Evolutionary conservation across 2,888 invertebrate genomes (phyloP).

Genomic region (Nudaria mundana): DNA sequence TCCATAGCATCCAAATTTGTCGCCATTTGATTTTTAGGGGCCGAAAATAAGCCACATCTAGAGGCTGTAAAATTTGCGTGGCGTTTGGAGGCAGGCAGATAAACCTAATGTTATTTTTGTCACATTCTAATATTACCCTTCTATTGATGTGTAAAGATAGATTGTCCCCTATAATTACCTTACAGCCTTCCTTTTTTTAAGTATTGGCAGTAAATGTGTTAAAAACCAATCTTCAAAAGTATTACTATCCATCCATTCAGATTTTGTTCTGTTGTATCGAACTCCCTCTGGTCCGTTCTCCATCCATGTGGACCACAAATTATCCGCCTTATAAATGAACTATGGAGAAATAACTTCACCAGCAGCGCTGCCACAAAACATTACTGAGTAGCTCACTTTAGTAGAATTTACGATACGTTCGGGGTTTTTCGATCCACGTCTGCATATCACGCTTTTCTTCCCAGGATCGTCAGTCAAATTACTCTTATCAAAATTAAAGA

Average conservation of each 20-base stretch:
- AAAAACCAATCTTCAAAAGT: constrained; percentile 17
- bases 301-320: no score
- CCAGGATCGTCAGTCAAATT: no score
- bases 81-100: constrained; percentile 9
- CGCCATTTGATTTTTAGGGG: constrained; percentile 6
- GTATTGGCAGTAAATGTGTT: constrained; percentile 7
- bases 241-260: constrained; percentile 12
- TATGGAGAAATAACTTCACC: no score
- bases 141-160: constrained; percentile 6
- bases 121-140: constrained; percentile 3
- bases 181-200: constrained; percentile 8
- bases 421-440: no score
- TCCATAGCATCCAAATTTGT: constrained; percentile 3
- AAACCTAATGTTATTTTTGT: constrained; percentile 6
- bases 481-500: not conserved
- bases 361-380: no score
- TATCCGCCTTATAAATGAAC: no score
- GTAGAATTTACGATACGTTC: no score
- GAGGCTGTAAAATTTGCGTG: constrained; percentile 7
- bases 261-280: constrained; percentile 9
- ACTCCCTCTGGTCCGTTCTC: no score
- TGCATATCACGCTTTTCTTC: no score
- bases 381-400: no score
- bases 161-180: constrained; percentile 10
- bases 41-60: constrained; percentile 11